Base-by-base conservation (phyloP, 2,113 vertebrate genomes). In the Promerops cafer region DNA sequence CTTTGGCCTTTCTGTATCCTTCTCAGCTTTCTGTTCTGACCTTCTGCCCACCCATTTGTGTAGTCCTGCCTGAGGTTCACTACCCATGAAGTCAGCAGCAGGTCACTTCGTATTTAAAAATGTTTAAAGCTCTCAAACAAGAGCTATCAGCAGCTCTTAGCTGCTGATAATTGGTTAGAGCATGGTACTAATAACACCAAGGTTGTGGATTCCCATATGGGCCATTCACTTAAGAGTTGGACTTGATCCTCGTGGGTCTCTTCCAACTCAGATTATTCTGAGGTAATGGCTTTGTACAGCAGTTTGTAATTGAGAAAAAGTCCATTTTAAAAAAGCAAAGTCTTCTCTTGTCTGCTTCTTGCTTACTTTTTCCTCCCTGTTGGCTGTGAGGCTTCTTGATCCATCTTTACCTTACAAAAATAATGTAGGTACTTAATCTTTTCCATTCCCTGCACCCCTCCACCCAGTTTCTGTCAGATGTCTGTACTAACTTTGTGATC, bases 201-300 rank as follows among this genome's bases (percentile, higher is more conserved):
- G 8, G 15, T 23, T 69, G 15, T 69, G 33, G 19, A 65, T 69
- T 39, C 20, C 33, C 8, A 2, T 37, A n/a, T 60, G 28, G 6
- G 33, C 39, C 27, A 45, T 87, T 87, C 28, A 33, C 27, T 53
- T 69, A 61, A 69, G 39, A 87, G 19, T 3, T 87, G 63, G 64
- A 61, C 23, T 60, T 0, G 2, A 19, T 78, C 39, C 64, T 78
- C 0, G 0, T 78, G 39, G 33, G 19, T 69, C 54, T 42, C 23
- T 61, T 78, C 54, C 64, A 61, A 7, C 54, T 45, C 64, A 28
- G 63, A 77, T 39, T 60, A 23, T 52, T 77, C 18, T 37, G 33
- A 69, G 33, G 33, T 87, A 45, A 71, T 49, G 22, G 14, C 39
- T 92, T 94, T 71, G 50, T 89, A n/a, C 56, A 89, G 74, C 49